Percentiles rank a stretch among this genome's conserved stretches.
Evolutionary conservation across 2,888 invertebrate species (phyloP).

Genomic region (Eumerus sabulonum): DNA sequence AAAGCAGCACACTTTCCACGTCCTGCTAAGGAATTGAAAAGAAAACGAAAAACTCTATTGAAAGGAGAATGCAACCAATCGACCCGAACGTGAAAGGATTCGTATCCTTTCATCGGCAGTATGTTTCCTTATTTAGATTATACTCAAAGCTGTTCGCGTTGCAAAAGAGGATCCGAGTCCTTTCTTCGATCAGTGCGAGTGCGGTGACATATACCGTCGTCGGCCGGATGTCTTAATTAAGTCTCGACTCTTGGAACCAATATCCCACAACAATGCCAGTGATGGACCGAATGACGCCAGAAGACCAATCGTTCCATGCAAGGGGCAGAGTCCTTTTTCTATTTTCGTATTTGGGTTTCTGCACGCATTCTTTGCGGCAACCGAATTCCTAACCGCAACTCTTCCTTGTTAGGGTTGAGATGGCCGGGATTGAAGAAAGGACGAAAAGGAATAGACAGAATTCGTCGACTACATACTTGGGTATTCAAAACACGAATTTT

Average conservation of each 20-base stretch:
- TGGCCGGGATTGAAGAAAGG: constrained; percentile 8
- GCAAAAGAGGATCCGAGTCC: too few relatives aligned
- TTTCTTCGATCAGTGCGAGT: constrained; percentile 21
- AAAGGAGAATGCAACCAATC: constrained; percentile 53
- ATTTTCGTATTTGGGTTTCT: constrained; percentile 9
- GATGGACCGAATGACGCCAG: constrained; percentile 1
- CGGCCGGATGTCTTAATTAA: constrained; percentile 66
- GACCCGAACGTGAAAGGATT: constrained; percentile 60
- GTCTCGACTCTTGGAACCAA: constrained; percentile 45
- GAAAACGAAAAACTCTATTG: constrained; percentile 46
- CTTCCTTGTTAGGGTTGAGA: constrained; percentile 16
- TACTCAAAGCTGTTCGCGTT: constrained; percentile 41
- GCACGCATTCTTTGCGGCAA: constrained; percentile 59
- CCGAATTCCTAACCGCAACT: constrained; percentile 23
- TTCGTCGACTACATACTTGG: constrained; percentile 58
- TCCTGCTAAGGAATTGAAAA: too few relatives aligned
- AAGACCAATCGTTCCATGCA: too few relatives aligned
- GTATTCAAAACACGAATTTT: constrained; percentile 63
- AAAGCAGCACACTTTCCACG: constrained; percentile 16
- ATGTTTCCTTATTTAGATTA: constrained; percentile 50
- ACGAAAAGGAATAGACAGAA: constrained; percentile 46
- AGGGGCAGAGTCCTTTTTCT: background rate
- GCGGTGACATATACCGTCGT: constrained; percentile 21
- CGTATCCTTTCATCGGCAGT: constrained; percentile 15
- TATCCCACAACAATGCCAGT: constrained; percentile 34